These are phyloP conservation scores for Lycaon pictus DNA, from an alignment of 2,113 vertebrate genomes.

Conservation along the genomic window DNA sequence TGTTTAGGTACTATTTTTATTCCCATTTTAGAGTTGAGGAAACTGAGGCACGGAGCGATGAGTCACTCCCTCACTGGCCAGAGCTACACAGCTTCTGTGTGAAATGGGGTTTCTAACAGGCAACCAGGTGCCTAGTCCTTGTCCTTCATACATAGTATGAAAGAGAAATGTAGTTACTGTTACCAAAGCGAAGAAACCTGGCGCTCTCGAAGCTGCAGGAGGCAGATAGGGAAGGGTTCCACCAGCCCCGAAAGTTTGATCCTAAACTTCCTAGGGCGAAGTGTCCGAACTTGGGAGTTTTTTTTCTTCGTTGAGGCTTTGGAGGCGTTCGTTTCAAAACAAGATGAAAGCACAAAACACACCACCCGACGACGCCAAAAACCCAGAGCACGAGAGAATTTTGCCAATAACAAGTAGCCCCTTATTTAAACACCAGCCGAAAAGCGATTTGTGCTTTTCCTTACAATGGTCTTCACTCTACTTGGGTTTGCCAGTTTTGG, in stretches of 20 bases:
- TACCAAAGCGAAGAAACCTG: constrained; percentile 39
- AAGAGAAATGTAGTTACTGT: neutral
- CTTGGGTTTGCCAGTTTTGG: neutral
- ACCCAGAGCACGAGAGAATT: neutral
- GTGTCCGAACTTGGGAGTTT: neutral
- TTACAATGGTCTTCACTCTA: neutral
- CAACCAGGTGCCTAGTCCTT: neutral
- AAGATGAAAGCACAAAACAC: constrained; percentile 2
- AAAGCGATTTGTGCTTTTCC: constrained; percentile 35
- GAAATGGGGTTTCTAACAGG: constrained; percentile 40
- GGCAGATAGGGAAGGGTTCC: neutral
- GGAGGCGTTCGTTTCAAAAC: neutral
- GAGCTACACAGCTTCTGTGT: neutral
- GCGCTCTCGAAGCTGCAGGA: neutral
- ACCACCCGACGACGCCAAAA: neutral
- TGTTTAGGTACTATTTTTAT: constrained; percentile 39
- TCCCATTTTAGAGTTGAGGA: constrained; percentile 11
- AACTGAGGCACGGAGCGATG: constrained; percentile 27
- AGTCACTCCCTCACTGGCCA: neutral
- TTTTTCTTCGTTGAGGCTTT: neutral
- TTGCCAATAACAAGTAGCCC: neutral
- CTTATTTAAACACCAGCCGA: constrained; percentile 44
- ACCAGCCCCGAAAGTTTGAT: neutral
- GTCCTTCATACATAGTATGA: neutral
- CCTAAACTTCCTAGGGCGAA: neutral